phyloP scores from a whole-genome alignment of 1,140 invertebrate species.

The Drosophila setifemur region DNA sequence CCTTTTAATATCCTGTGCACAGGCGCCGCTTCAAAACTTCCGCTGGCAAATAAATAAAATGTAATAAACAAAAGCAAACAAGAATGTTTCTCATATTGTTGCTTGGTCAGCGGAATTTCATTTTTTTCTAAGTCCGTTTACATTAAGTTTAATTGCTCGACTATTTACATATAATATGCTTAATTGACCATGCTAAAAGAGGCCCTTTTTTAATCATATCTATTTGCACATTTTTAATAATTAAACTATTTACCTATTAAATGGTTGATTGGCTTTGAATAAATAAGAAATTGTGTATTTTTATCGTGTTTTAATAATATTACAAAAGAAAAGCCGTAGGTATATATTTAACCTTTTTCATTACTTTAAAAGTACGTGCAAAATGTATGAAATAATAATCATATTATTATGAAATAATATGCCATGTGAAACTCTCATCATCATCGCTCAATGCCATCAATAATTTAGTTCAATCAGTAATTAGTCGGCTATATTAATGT shows the following conservation, averaged over 20 bases:
- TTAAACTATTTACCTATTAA: too few species aligned
- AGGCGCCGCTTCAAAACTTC: constrained; percentile 57
- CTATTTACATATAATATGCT: background rate
- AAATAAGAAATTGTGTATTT: too few species aligned
- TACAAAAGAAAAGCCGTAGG: too few species aligned
- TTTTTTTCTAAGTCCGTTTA: background rate
- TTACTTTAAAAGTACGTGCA: too few species aligned
- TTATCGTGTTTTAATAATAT: too few species aligned
- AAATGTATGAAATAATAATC: too few species aligned
- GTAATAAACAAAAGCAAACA: constrained; percentile 6
- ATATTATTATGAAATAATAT: background rate
- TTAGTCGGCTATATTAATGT: background rate
- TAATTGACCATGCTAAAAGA: too few species aligned
- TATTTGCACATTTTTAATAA: too few species aligned
- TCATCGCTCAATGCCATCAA: constrained; percentile 19
- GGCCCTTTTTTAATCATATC: too few species aligned
- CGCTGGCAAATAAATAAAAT: constrained; percentile 66
- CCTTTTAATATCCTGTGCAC: constrained; percentile 72
- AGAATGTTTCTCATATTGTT: background rate
- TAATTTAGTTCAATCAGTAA: background rate
- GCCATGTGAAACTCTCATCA: background rate
- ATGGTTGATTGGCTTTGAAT: background rate
- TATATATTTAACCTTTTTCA: too few species aligned
- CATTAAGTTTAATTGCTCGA: constrained; percentile 2
- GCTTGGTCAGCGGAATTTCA: too few species aligned